These are phyloP conservation scores for Fistularia tabacaria DNA, from an alignment of 2,797 vertebrate genomes.

Conservation along the genomic window DNA sequence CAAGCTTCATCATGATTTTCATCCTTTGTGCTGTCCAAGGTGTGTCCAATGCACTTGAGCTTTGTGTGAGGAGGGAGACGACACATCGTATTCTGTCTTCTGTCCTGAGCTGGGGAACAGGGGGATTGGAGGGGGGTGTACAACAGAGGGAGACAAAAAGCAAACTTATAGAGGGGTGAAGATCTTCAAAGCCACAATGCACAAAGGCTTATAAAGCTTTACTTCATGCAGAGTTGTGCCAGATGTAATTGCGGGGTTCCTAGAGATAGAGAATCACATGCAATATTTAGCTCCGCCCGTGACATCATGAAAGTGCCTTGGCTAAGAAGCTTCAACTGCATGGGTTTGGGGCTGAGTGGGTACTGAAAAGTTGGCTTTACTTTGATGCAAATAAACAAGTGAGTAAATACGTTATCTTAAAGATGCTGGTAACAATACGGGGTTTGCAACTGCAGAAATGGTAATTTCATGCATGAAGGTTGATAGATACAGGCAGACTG, in stretches of 20 bases:
- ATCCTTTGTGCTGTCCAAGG: constrained; percentile 81
- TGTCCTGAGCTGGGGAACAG: constrained; percentile 67
- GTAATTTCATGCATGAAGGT: constrained; percentile 55
- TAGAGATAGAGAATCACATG: constrained; percentile 74
- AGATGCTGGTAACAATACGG: constrained; percentile 21
- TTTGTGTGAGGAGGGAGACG: constrained; percentile 72
- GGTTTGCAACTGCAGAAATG: constrained; percentile 4
- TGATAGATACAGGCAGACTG: constrained; percentile 48
- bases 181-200: constrained; percentile 72
- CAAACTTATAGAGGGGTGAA: constrained; percentile 73
- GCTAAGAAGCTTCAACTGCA: constrained; percentile 56
- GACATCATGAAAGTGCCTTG: constrained; percentile 63
- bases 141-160: constrained; percentile 67
- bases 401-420: constrained; percentile 67
- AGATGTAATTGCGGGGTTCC: constrained; percentile 80
- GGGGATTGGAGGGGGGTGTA: constrained; percentile 24
- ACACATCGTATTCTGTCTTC: constrained; percentile 80
- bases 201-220: constrained; percentile 78
- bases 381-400: constrained; percentile 70
- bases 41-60: constrained; percentile 80
- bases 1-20: constrained; percentile 75
- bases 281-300: constrained; percentile 59
- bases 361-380: constrained; percentile 61
- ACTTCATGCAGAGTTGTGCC: constrained; percentile 80
- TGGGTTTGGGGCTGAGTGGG: constrained; percentile 25